Evolutionary conservation across 2,888 invertebrate species (phyloP), one percentile per base, ranked within the genome.

Genomic region (Perizoma affinitatum): DNA sequence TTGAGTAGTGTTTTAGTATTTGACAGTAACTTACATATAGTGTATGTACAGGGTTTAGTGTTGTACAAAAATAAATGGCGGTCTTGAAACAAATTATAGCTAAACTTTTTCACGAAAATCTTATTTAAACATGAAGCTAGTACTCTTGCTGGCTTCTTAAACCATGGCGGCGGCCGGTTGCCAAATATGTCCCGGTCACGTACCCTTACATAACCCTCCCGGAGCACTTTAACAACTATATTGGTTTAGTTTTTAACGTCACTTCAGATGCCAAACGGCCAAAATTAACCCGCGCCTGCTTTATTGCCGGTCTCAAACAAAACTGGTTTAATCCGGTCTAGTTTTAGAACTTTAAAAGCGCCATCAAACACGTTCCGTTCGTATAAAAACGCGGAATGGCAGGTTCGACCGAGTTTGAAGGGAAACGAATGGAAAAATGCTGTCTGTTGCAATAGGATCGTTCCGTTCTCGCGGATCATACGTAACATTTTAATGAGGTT

Each of bases 231-330:
- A 84, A 87, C 80, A 83, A 87, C 84, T 87, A 86, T 86, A 88
- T 88, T 87, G 87, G 87, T 84, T 87, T 87, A 87, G 87, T 88
- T 88, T 87, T 87, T 84, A 85, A 82, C 81, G 77, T 79, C 74
- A 73, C 75, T 74, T 69, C 73, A 73, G 70, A 76, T 84, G 86
- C 86, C 84, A 84, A 82, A 74, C 69, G 63, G 71, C 71, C 71
- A 68, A 82, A 83, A 83, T 85, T 85, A 88, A 82, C 81, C 78
- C 77, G 66, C 60, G 69, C 69, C 67, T 80, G 80, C 73, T 85
- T 84, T 83, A 85, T 80, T 76, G 75, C 76, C 70, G 47, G 66
- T 43, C 47, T 52, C 58, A 47, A 59, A 62, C 58, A 62, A 59
- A 58, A 64, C 62, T 54, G 57, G 51, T 40, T 63, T 52, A 58